Conservation (phyloP, 2,888 invertebrate genomes). For the Pterobdella sp. region DNA sequence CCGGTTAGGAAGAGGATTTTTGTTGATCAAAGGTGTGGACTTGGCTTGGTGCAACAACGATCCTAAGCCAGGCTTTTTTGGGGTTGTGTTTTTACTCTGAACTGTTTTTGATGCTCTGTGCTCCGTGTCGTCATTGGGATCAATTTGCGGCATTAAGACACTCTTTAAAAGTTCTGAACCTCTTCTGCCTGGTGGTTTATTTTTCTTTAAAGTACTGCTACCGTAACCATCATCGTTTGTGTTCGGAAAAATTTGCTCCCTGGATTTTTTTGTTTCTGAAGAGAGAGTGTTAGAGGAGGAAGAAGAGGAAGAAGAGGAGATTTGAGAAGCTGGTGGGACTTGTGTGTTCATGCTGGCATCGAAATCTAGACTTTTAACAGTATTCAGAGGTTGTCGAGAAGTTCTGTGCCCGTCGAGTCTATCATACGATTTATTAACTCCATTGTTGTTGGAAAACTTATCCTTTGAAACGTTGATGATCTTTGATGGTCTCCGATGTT, state of each 20-base stretch:
- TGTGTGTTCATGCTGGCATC: not conserved
- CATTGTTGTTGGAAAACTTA: not conserved
- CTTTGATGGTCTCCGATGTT: not conserved
- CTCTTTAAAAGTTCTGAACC: not conserved
- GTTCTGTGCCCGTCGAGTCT: not conserved
- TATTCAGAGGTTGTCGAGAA: not conserved
- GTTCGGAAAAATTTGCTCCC: not conserved
- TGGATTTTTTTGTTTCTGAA: not conserved
- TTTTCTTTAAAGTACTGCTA: not conserved
- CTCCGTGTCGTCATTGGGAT: too few relatives aligned
- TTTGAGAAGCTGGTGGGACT: slow-evolving; percentile 1
- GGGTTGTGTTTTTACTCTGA: not conserved
- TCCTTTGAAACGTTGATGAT: not conserved
- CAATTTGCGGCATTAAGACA: not conserved
- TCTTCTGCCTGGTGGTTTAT: not conserved
- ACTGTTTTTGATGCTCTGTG: too few relatives aligned
- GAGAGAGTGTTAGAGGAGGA: not conserved
- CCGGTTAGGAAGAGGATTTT: not conserved
- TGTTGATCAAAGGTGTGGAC: not conserved
- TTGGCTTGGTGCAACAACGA: not conserved
- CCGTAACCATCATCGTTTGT: not conserved
- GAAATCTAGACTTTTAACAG: not conserved
- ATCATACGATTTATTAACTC: not conserved
- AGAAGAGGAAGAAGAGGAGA: not conserved
- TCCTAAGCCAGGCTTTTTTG: not conserved